Evolutionary conservation across 2,113 vertebrate genomes (phyloP).

Genomic region (Syngnathoides biaculeatus): DNA sequence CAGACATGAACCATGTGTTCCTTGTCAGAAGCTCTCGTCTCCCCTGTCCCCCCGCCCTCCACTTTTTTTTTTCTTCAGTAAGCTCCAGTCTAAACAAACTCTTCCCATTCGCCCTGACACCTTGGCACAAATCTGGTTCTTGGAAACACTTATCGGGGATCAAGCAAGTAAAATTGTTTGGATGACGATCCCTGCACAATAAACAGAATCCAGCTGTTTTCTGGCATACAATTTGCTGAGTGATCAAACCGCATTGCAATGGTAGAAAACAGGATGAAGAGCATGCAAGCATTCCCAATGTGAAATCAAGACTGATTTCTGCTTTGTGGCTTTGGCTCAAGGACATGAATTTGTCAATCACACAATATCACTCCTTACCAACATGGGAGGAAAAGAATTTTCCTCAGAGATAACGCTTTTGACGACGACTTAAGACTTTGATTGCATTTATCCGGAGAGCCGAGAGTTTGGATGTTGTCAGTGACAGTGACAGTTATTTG

Average conservation of each 20-base stretch:
- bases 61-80: conserved; percentile 22
- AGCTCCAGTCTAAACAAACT: conserved; percentile 49
- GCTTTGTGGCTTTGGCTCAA: conserved; percentile 34
- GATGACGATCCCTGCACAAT: conserved; percentile 59
- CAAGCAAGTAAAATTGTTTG: conserved; percentile 62
- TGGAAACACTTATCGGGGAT: conserved; percentile 52
- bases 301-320: conserved; percentile 47
- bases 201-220: conserved; percentile 68
- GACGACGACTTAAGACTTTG: conserved; percentile 30
- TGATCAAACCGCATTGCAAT: conserved; percentile 39
- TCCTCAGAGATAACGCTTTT: conserved; percentile 22
- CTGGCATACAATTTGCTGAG: conserved; percentile 51
- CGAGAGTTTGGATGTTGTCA: conserved; percentile 40
- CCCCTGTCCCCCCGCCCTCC: conserved; percentile 30
- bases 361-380: conserved; percentile 18
- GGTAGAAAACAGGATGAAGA: conserved; percentile 36
- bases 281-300: conserved; percentile 25
- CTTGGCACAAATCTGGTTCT: conserved; percentile 51
- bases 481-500: conserved; percentile 47
- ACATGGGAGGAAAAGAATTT: conserved; percentile 31
- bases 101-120: conserved; percentile 36
- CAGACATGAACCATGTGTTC: conserved; percentile 50
- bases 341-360: conserved; percentile 34
- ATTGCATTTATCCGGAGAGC: conserved; percentile 36
- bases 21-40: conserved; percentile 44